Evolutionary conservation across 2,113 vertebrate genomes (phyloP), one percentile per base, ranked within the genome.

Genomic region (Micronisus gabar): DNA sequence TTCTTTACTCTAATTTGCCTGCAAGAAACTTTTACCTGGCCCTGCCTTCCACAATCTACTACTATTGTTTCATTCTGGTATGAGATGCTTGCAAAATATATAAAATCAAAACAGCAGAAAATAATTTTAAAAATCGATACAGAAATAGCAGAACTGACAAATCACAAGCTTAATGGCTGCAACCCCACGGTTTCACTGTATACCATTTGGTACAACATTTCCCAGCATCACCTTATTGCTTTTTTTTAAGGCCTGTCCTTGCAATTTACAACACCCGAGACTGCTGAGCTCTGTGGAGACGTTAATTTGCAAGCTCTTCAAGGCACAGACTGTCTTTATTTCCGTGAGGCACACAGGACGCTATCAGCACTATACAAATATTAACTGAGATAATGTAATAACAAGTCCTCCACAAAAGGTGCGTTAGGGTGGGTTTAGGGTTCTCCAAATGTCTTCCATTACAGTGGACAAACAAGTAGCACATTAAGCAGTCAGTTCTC

Each of bases 351-450:
- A 76, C 41, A 43, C 32, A 79, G 76, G 53, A 71, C 2, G 1
- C 45, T 70, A 61, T 73, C 45, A 91, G 62, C 81, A 59, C 81
- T 83, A 13, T 11, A 89, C 93, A 95, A 91, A 95, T 95, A 95
- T 86, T 93, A 93, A 66, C 75, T 71, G 86, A 91, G 70, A 58
- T 82, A 89, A 87, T 1, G 0, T 62, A 87, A 89, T 50, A 45
- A 81, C 20, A 96, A 10, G 29, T 94, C 53, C 73, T 52, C 59
- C 71, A 66, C 59, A 58, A 90, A 87, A 96, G 53, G 25, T 36
- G 5, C 0, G 0, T 87, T 89, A 62, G 23, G 21, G 53, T 62
- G 50, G 58, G 93, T 86, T 89, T 90, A 90, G 41, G 32, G 70
- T 38, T 87, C 76, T 75, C 55, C 66, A 76, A 66, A 76, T 22